Evolutionary conservation across 1,140 invertebrate genomes (phyloP), one percentile per base, ranked within the genome.

Genomic region (Conus ventricosus): DNA sequence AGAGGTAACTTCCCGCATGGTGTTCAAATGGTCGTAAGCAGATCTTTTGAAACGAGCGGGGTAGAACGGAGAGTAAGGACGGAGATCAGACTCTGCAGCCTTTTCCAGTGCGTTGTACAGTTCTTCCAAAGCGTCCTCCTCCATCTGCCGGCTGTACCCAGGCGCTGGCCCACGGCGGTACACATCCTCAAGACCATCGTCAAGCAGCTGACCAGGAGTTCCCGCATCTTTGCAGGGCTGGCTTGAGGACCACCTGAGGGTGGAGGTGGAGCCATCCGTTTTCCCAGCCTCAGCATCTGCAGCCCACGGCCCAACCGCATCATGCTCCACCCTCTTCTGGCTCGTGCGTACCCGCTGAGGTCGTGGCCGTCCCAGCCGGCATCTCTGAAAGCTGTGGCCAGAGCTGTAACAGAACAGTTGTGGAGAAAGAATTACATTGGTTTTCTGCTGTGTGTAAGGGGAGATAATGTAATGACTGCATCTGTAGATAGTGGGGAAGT

Each of bases 241-340:
- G 67, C 81, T 85, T 25, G 84, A 51, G 63, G 60, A 17, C 25
- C 5, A 71, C n/a, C 11, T 8, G 60, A 39, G 25, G 85, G 85
- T 17, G 60, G 27, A 39, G 85, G 84, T 5, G 51, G 84, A 60
- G 89, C 84, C 54, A 87, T 67, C 20, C 90, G 87, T 67, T 92
- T 92, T 17, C 91, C 91, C 54, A 92, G 71, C 53, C 93, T 84
- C 20, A 93, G 88, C 93, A 93, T 93, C 86, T 93, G 93, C 39
- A 93, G 85, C 0, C 93, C 93, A 51, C 93, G 89, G n/a, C 93
- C 93, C 51, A 93, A 84, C 63, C 93, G 55, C 71, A 93, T 88
- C 93, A 93, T 93, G 87, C 90, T 93, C n/a, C 92, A 87, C 11
- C 92, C 92, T 5, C 91, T 89, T 71, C 93, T 13, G 89, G 88